A percentile compares a stretch with the other conserved stretches of the same genome.
phyloP scores from a whole-genome alignment of 2,797 vertebrate species.

The Sebastes matsubarae region DNA sequence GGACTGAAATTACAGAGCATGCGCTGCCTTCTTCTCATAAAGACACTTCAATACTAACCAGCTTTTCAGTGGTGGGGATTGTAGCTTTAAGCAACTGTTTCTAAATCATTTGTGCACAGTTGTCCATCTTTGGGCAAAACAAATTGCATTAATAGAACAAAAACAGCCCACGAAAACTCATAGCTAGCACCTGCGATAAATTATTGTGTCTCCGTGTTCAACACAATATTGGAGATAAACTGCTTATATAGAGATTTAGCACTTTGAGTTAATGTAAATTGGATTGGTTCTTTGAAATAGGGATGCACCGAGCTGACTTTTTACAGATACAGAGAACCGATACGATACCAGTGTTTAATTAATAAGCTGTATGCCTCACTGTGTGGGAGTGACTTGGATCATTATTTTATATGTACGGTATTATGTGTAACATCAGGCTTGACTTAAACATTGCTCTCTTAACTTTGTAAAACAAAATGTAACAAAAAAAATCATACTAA shows the following conservation, averaged over 20 bases:
- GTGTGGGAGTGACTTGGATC: neutral
- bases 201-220: neutral
- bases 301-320: neutral
- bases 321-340: neutral
- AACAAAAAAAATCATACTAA: neutral
- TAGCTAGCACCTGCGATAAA: constrained; percentile 18
- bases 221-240: constrained; percentile 9
- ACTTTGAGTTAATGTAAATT: neutral
- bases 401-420: neutral
- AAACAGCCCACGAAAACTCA: constrained; percentile 36
- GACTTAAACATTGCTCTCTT: neutral
- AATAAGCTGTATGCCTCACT: neutral
- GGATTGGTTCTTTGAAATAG: neutral
- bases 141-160: constrained; percentile 61
- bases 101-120: constrained; percentile 64
- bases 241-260: constrained; percentile 2
- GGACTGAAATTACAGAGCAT: constrained; percentile 75
- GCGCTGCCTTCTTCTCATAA: constrained; percentile 78
- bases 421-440: neutral
- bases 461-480: neutral
- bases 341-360: neutral
- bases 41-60: constrained; percentile 87
- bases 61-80: constrained; percentile 74
- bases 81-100: constrained; percentile 77
- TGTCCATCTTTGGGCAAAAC: constrained; percentile 61